Evolutionary conservation across 2,888 invertebrate genomes (phyloP).

Genomic region (Drosophila demipolita): DNA sequence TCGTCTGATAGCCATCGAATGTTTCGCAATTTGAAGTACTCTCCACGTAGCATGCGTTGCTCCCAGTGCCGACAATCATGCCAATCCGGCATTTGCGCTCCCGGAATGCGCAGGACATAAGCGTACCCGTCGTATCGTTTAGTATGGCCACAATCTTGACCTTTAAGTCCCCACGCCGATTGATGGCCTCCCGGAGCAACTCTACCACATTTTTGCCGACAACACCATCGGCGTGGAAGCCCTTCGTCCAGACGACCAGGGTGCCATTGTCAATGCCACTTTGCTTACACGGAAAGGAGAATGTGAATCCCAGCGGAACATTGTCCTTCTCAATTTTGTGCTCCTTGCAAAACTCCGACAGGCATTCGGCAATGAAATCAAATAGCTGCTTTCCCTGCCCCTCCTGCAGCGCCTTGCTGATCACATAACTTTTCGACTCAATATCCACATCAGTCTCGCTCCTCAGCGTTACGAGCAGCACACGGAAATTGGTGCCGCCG

Average conservation of each 20-base stretch:
- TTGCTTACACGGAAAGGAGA: conserved; percentile 96
- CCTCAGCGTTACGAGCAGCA: conserved; percentile 92
- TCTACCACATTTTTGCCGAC: conserved; percentile 95
- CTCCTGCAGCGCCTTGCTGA: conserved; percentile 94
- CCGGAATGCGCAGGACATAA: conserved; percentile 95
- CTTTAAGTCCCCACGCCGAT: conserved; percentile 91
- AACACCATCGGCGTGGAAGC: conserved; percentile 95
- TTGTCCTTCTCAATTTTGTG: conserved; percentile 88
- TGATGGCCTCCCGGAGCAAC: conserved; percentile 93
- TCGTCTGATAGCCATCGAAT: conserved; percentile 87
- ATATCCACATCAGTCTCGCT: conserved; percentile 92
- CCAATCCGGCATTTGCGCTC: conserved; percentile 91
- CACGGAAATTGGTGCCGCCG: conserved; percentile 98
- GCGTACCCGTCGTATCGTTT: conserved; percentile 96
- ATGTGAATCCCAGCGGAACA: conserved; percentile 96
- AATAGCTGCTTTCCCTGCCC: conserved; percentile 94
- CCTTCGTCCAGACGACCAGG: conserved; percentile 97
- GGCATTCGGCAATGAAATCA: conserved; percentile 96
- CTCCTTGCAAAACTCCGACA: conserved; percentile 93
- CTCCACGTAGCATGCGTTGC: conserved; percentile 95
- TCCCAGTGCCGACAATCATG: conserved; percentile 91
- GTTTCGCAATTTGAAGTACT: conserved; percentile 90
- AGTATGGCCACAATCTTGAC: conserved; percentile 94
- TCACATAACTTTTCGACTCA: conserved; percentile 96
- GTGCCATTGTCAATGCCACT: conserved; percentile 92